phyloP scores from a whole-genome alignment of 2,888 invertebrate genomes.

The Eledone cirrhosa region DNA sequence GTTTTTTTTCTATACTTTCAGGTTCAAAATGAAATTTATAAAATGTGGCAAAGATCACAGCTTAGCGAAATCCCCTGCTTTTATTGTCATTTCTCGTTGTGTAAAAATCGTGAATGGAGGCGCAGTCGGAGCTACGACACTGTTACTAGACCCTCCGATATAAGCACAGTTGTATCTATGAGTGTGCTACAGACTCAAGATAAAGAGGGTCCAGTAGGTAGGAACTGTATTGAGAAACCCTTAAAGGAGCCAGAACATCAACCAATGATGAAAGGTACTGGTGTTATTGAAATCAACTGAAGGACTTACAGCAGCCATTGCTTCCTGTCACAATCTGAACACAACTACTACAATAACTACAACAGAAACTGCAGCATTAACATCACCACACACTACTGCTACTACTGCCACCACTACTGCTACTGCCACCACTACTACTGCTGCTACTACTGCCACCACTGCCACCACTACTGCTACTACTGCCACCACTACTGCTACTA shows the following conservation, averaged over 20 bases:
- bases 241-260: background rate
- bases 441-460: constrained; percentile 35
- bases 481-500: constrained; percentile 34
- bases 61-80: constrained; percentile 21
- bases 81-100: background rate
- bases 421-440: constrained; percentile 33
- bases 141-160: constrained; percentile 1
- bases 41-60: constrained; percentile 25
- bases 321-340: no score
- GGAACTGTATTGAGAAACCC: background rate
- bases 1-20: background rate
- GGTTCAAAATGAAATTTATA: constrained; percentile 19
- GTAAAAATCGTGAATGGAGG: background rate
- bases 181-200: constrained; percentile 17
- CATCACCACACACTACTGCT: no score
- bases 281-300: no score
- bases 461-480: constrained; percentile 36
- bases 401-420: background rate
- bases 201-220: background rate
- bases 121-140: constrained; percentile 10
- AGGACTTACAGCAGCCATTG: no score
- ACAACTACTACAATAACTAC: background rate
- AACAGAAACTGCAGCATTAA: no score
- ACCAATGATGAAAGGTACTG: background rate
- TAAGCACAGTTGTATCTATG: constrained; percentile 21